Percentiles rank a stretch among this genome's conserved stretches.
Conservation (phyloP, 2,113 vertebrate genomes). For the Fregata magnificens region DNA sequence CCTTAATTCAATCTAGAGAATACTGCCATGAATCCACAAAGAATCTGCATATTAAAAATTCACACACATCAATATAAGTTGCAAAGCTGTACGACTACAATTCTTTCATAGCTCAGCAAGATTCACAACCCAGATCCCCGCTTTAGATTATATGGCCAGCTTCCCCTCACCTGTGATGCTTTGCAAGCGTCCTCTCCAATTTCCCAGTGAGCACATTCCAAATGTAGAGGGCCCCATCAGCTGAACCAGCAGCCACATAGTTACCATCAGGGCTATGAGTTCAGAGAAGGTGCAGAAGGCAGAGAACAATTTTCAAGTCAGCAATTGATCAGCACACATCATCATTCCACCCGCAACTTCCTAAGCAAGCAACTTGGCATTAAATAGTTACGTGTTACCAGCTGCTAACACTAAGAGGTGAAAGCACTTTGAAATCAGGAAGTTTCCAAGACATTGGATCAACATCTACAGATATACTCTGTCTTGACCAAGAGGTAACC, state of each 20-base stretch:
- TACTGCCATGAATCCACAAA: background rate
- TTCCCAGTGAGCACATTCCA: constrained; percentile 95
- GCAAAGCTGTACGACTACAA: background rate
- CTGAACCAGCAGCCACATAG: constrained; percentile 90
- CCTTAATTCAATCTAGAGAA: background rate
- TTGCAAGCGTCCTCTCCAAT: constrained; percentile 84
- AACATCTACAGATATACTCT: background rate
- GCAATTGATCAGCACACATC: background rate
- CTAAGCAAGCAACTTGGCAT: background rate
- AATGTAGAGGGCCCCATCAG: constrained; percentile 87
- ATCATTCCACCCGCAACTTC: background rate
- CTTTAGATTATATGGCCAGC: background rate
- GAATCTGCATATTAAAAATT: background rate
- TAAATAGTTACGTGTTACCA: background rate
- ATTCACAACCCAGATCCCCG: background rate
- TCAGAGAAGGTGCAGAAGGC: background rate
- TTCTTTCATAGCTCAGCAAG: background rate
- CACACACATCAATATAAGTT: background rate
- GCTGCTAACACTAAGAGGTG: background rate
- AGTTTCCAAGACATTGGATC: background rate
- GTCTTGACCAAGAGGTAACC: background rate
- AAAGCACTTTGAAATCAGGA: background rate
- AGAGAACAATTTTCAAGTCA: background rate
- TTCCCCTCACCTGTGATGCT: constrained; percentile 86
- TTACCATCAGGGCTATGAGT: constrained; percentile 86